A percentile compares a stretch with the other conserved stretches of the same genome.
Evolutionary conservation across 2,888 invertebrate genomes (phyloP).

Genomic region (Imbricaverruca yamaguchii): DNA sequence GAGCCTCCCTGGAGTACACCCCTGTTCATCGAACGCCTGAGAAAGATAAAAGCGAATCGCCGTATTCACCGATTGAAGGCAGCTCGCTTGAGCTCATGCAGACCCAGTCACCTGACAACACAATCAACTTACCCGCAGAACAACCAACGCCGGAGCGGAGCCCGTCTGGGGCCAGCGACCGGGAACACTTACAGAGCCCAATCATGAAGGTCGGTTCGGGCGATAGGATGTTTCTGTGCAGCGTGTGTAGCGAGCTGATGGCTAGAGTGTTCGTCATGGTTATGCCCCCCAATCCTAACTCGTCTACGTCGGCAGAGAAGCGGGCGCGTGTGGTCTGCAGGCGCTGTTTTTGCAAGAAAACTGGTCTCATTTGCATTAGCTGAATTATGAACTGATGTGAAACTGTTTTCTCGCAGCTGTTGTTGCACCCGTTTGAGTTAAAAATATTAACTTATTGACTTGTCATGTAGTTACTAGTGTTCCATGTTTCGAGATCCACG

Average conservation of each 20-base stretch:
- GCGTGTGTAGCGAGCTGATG: not conserved
- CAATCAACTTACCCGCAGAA: not conserved
- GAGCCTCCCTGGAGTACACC: too few relatives aligned
- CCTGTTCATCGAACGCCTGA: too few relatives aligned
- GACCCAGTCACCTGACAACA: not conserved
- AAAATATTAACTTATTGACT: too few relatives aligned
- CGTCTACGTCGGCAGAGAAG: too few relatives aligned
- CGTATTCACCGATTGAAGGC: not conserved
- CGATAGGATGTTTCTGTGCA: not conserved
- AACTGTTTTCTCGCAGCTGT: too few relatives aligned
- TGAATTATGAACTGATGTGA: not conserved
- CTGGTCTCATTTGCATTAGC: not conserved
- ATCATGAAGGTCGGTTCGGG: too few relatives aligned
- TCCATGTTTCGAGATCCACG: too few relatives aligned
- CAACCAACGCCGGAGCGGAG: not conserved
- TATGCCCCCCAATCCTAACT: not conserved
- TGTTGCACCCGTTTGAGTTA: too few relatives aligned
- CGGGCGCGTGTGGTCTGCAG: not conserved
- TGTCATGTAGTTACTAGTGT: too few relatives aligned
- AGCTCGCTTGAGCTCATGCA: not conserved
- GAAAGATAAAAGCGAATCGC: too few relatives aligned
- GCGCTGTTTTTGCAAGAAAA: not conserved
- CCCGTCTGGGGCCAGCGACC: not conserved
- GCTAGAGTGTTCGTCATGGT: not conserved
- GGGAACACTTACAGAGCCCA: too few relatives aligned